Conservation (phyloP, 2,113 vertebrate genomes). For the Rostratula benghalensis region DNA sequence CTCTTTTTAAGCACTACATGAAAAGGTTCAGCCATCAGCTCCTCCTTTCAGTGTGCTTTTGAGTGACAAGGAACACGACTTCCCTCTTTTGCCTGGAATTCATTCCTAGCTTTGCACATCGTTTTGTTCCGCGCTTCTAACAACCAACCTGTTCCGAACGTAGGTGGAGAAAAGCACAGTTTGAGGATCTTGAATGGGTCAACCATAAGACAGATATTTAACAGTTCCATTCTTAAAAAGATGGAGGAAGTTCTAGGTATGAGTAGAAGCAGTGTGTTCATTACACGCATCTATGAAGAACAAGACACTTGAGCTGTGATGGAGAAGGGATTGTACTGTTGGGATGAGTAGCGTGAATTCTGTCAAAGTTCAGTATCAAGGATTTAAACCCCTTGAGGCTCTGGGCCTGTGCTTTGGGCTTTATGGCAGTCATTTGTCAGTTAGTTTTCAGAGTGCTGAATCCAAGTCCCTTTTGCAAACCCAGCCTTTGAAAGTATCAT, state of each 20-base stretch:
- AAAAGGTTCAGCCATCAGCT: neutral
- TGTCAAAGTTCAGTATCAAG: neutral
- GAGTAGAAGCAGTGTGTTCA: neutral
- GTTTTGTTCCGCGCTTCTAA: neutral
- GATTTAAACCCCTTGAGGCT: neutral
- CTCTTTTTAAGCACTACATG: neutral
- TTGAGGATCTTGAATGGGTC: neutral
- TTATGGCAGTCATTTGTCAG: neutral
- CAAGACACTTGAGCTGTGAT: neutral
- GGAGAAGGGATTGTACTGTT: neutral
- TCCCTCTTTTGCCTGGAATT: neutral
- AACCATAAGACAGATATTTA: neutral
- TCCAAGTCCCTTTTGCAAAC: neutral
- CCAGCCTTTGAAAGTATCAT: neutral
- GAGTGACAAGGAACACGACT: neutral
- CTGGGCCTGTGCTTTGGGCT: neutral
- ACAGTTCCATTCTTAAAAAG: neutral
- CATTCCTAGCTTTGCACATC: neutral
- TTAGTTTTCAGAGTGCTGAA: neutral
- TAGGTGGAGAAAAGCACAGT: neutral
- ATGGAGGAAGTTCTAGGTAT: neutral
- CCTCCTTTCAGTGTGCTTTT: neutral
- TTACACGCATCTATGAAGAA: neutral
- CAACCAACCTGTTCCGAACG: neutral
- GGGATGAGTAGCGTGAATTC: neutral